Base-by-base conservation (phyloP, 2,888 invertebrate species). In the Tiliacea aurago region DNA sequence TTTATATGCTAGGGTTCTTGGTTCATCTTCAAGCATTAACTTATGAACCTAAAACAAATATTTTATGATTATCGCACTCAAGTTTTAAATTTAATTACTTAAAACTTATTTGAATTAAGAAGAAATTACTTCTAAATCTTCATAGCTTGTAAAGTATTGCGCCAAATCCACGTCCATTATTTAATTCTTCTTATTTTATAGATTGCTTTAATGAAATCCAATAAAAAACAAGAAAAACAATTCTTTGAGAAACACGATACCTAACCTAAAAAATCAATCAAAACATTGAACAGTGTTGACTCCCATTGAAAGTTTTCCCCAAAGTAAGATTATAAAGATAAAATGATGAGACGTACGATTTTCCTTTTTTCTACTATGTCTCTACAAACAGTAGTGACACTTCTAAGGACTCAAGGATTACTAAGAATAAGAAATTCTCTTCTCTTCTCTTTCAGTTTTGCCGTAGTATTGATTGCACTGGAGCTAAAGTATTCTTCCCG, bases 1-100 rank as follows among this genome's bases (percentile, higher is more conserved):
- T 90, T 96, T 97, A 90, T 99, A 99, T 3, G 98, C 97, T 84
- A 97, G 95, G 70, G 98, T 98, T 81, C 99, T 97, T 1, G 97
- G 96, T 43, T 95, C 93, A 94, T 99, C 99, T 89, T 97, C 97
- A 2, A 98, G 93, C 98, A 98, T 98, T 70, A 98, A 92, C 90
- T 97, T 97, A 91, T 98, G 98, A 11, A 98, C 96, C 98, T 98
- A 87, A 75, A 93, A 91, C 68, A 6, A 49, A 20, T 28, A 43
- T 55, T 33, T 33, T 41, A 53, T 55, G 5, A 61, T 2, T 61
- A 18, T 37, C 2, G 7, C 4, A 13, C 2, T 55, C 0, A 11
- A n/a, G 18, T 49, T 49, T 28, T 2, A 1, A 6, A 55, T 20
- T 6, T 15, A 7, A 11, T 11, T 18, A 11, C 0, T 37, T 20